These are phyloP conservation scores for Archilochus colubris DNA, from an alignment of 2,113 vertebrate genomes.

Conservation along the genomic window DNA sequence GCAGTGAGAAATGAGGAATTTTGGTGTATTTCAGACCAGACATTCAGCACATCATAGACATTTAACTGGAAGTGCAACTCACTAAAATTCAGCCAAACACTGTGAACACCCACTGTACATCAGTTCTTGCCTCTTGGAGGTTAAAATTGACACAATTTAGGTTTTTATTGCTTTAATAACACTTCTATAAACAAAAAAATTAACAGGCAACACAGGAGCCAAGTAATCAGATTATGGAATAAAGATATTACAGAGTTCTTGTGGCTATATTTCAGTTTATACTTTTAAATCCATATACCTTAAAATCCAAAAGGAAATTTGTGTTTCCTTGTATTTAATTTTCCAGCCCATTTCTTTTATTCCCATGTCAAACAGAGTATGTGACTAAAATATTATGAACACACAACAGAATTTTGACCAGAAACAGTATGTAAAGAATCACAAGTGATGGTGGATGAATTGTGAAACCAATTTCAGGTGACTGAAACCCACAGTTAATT, in stretches of 20 bases:
- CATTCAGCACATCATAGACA: not conserved
- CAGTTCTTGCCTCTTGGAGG: not conserved
- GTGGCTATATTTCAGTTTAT: too few relatives aligned
- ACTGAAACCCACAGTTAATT: too few relatives aligned
- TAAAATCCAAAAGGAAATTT: too few relatives aligned
- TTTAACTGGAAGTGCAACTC: not conserved
- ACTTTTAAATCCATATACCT: too few relatives aligned
- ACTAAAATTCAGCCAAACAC: not conserved
- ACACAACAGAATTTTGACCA: too few relatives aligned
- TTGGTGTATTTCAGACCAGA: not conserved
- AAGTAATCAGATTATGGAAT: not conserved
- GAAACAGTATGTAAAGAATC: too few relatives aligned
- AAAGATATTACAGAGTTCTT: not conserved
- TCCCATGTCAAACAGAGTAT: too few relatives aligned
- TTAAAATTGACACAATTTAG: not conserved
- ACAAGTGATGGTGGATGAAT: too few relatives aligned
- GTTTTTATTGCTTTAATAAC: not conserved
- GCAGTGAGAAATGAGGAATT: not conserved
- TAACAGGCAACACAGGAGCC: not conserved
- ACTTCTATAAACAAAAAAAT: not conserved
- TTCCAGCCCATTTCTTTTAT: too few relatives aligned
- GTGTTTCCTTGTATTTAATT: too few relatives aligned
- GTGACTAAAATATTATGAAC: too few relatives aligned
- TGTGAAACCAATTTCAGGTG: too few relatives aligned
- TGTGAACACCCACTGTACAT: not conserved